These are phyloP conservation scores for Tricholauxania praeusta DNA, from an alignment of 2,888 invertebrate genomes.

Conservation along the genomic window DNA sequence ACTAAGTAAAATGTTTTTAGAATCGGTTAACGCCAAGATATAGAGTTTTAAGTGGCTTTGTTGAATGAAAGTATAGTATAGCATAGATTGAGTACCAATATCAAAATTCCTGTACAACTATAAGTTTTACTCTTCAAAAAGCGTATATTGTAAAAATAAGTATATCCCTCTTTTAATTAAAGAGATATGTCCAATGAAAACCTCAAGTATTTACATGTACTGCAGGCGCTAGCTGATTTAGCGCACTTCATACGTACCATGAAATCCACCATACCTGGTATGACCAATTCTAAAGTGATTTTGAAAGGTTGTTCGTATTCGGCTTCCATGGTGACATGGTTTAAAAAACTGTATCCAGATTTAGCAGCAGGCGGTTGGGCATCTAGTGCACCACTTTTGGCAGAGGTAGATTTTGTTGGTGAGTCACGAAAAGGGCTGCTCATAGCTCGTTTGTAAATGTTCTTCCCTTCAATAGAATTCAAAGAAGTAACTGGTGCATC, in stretches of 20 bases:
- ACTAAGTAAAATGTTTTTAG: too few species aligned
- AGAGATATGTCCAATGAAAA: conserved; percentile 72
- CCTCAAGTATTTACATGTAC: conserved; percentile 73
- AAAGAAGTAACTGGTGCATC: conserved; percentile 64
- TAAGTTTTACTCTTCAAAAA: too few species aligned
- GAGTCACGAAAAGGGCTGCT: conserved; percentile 33
- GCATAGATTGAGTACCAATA: too few species aligned
- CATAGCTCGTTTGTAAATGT: background rate
- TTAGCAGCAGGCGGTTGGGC: conserved; percentile 73
- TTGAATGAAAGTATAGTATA: too few species aligned
- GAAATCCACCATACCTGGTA: conserved; percentile 62
- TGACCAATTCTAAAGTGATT: conserved; percentile 68
- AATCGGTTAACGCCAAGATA: too few species aligned
- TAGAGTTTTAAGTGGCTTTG: too few species aligned
- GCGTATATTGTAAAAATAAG: too few species aligned
- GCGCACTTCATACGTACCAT: conserved; percentile 73
- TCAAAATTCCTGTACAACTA: too few species aligned
- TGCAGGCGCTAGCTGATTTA: conserved; percentile 77
- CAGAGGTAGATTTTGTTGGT: conserved; percentile 73
- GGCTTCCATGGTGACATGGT: conserved; percentile 78
- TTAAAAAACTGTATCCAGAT: conserved; percentile 75
- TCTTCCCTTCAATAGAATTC: conserved; percentile 56
- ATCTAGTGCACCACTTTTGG: conserved; percentile 77
- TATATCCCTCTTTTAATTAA: conserved; percentile 45
- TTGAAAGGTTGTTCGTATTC: conserved; percentile 78